phyloP scores from a whole-genome alignment of 1,140 invertebrate species.

The Papilio dardanus region DNA sequence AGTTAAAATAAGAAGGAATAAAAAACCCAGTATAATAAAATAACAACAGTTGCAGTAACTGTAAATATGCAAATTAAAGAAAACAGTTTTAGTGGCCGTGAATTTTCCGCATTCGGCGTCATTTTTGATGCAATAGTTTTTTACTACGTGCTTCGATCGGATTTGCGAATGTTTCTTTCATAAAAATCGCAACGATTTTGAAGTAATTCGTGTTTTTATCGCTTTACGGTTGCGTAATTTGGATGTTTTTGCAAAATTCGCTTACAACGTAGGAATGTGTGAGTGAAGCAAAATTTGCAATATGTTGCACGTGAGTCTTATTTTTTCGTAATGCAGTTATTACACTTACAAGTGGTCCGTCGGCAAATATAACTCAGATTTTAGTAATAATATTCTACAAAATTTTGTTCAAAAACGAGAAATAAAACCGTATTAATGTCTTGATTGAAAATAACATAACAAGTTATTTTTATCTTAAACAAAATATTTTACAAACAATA shows the following conservation, averaged over 20 bases:
- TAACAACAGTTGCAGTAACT: neutral
- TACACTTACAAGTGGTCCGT: slow-evolving; percentile 4
- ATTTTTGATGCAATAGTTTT: slow-evolving; percentile 25
- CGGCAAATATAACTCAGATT: neutral
- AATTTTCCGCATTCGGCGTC: slow-evolving; percentile 4
- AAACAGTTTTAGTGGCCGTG: slow-evolving; percentile 10
- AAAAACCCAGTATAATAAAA: neutral
- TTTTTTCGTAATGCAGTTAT: slow-evolving; percentile 12
- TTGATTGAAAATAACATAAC: no score
- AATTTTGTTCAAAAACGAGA: neutral
- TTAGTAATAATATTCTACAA: neutral
- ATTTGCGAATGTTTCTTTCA: slow-evolving; percentile 37
- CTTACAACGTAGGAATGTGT: slow-evolving; percentile 10
- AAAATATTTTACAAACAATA: no score
- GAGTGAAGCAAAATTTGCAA: slow-evolving; percentile 10
- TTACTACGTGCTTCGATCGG: slow-evolving; percentile 29
- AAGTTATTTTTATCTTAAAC: no score
- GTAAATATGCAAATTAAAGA: slow-evolving; percentile 27
- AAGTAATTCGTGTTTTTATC: slow-evolving; percentile 35
- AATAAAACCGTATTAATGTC: neutral
- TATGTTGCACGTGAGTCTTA: slow-evolving; percentile 11
- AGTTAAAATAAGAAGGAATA: neutral
- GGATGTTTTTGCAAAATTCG: slow-evolving; percentile 34
- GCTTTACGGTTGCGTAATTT: slow-evolving; percentile 32
- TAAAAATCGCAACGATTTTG: slow-evolving; percentile 35